Conservation (phyloP, 2,113 vertebrate species). For the Microtus oregoni region DNA sequence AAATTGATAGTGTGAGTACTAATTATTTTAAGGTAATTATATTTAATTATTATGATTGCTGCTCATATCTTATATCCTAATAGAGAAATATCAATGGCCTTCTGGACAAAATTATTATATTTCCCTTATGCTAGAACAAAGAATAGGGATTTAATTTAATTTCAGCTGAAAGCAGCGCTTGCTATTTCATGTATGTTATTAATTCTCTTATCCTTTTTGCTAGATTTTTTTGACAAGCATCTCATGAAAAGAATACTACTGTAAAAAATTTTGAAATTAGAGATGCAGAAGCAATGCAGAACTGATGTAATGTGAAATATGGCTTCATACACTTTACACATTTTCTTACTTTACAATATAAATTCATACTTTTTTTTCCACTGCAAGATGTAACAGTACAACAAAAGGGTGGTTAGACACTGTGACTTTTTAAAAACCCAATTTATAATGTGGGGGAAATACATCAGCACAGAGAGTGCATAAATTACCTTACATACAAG, state of each 20-base stretch:
- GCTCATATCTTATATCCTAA: constrained; percentile 82
- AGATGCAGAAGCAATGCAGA: not conserved
- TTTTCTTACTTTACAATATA: constrained; percentile 23
- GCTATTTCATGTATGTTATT: constrained; percentile 39
- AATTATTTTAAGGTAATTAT: constrained; percentile 89
- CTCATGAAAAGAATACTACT: not conserved
- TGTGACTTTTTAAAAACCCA: constrained; percentile 34
- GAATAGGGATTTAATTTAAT: constrained; percentile 33
- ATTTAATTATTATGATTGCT: constrained; percentile 87
- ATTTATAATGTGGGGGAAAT: constrained; percentile 56
- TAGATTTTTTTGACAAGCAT: constrained; percentile 12
- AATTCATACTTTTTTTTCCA: constrained; percentile 10
- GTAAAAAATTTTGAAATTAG: constrained; percentile 38
- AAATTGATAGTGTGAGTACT: constrained; percentile 85
- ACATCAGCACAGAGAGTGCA: constrained; percentile 40
- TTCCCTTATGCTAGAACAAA: constrained; percentile 57
- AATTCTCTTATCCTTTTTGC: not conserved
- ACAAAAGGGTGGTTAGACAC: constrained; percentile 50
- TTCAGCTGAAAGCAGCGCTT: constrained; percentile 70
- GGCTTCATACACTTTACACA: not conserved
- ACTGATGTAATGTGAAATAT: constrained; percentile 39
- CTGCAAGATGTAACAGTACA: not conserved
- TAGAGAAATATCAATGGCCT: constrained; percentile 75
- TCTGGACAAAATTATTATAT: constrained; percentile 78
- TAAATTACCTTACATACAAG: constrained; percentile 54